Evolutionary conservation across 2,113 vertebrate genomes (phyloP), one percentile per base, ranked within the genome.

Genomic region (Phalacrocorax brasilianus): DNA sequence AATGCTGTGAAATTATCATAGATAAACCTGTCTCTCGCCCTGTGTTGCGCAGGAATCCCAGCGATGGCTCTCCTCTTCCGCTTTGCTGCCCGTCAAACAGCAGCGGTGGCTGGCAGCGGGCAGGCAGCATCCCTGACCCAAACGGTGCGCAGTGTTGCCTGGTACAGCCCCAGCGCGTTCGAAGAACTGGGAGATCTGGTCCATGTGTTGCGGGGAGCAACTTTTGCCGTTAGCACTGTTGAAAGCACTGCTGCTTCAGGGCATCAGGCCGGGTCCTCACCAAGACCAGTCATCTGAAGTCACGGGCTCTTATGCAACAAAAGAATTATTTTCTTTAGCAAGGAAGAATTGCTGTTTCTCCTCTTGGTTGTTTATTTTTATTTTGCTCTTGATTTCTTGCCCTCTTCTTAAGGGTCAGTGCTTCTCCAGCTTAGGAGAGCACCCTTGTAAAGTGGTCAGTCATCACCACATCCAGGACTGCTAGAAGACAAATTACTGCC

Each of bases 121-220:
- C 77, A 47, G 66, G 72, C 73, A 50, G 45, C 10, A 12, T 33
- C 76, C 0, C 1, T 45, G 67, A 4, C 53, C 62, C 85, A 27
- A 28, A 27, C 0, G 16, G 50, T 22, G 67, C 7, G 8, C 77
- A 30, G 16, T 7, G 45, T 47, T 83, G 44, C 52, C 72, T 76
- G 59, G 73, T 91, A 74, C 49, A 19, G 75, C 55, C 42, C 27
- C 53, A 81, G 80, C 45, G 45, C 2, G 0, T 50, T 52, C 0
- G 0, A 47, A 20, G 42, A 33, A 4, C 42, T 38, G 67, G 50
- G 53, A 79, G 30, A 21, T 17, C 23, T 13, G 10, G 22, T 9
- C 44, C 2, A 0, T 7, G 28, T 23, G 5, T 26, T 53, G 21
- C 1, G 2, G 30, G 40, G 45, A 76, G 30, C n/a, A 82, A 0